phyloP scores from a whole-genome alignment of 2,797 vertebrate genomes.

The Cercopithecus mitis region DNA sequence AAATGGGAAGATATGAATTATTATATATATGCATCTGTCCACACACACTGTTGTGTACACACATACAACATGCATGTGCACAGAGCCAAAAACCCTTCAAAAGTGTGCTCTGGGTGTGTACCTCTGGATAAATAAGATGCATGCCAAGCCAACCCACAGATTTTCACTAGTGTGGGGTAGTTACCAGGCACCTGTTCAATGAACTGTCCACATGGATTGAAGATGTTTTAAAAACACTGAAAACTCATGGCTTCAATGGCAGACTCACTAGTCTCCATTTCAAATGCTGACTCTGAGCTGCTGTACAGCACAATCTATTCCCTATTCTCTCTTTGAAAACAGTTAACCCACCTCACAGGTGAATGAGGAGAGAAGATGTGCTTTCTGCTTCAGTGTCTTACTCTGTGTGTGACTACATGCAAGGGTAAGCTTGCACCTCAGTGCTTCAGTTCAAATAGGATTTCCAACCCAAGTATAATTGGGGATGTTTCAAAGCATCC shows the following conservation, averaged over 20 bases:
- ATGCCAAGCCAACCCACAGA: background rate
- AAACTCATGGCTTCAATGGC: background rate
- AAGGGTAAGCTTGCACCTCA: background rate
- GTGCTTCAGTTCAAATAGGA: background rate
- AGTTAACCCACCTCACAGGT: background rate
- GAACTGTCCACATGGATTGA: background rate
- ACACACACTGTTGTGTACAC: background rate
- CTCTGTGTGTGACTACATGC: background rate
- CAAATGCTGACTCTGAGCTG: background rate
- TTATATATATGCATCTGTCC: constrained; percentile 22
- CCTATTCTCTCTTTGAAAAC: background rate
- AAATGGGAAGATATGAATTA: constrained; percentile 58
- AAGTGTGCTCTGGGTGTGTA: constrained; percentile 9
- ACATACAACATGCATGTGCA: background rate
- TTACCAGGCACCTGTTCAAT: constrained; percentile 14
- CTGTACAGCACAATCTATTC: background rate
- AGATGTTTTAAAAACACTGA: constrained; percentile 42
- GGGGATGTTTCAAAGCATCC: background rate
- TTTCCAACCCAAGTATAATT: background rate
- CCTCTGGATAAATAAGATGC: background rate
- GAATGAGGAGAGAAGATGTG: background rate
- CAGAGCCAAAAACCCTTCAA: constrained; percentile 25
- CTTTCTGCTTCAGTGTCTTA: background rate
- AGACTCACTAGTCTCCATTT: constrained; percentile 2
- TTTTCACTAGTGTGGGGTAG: constrained; percentile 1